A percentile compares a stretch with the other conserved stretches of the same genome.
Conservation (phyloP, 1,140 invertebrate genomes). For the Micrasema longulum region DNA sequence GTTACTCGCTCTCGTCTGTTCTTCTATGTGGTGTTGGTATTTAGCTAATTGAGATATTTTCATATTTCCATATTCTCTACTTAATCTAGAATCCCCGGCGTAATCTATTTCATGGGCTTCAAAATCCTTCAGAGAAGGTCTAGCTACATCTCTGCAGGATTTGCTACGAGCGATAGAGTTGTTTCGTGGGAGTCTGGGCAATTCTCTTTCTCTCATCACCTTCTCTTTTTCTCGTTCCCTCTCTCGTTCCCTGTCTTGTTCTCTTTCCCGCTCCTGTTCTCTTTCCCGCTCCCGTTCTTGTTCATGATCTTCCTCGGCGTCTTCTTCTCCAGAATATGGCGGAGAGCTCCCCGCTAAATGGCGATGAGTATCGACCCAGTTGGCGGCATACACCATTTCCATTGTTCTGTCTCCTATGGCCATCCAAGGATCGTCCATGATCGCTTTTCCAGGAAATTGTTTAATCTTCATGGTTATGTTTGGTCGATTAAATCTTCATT, state of each 20-base stretch:
- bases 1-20: slow-evolving; percentile 67
- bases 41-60: slow-evolving; percentile 71
- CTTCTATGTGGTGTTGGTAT: slow-evolving; percentile 72
- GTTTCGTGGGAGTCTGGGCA: slow-evolving; percentile 54
- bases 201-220: too few species aligned
- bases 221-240: too few species aligned
- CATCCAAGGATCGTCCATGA: slow-evolving; percentile 78
- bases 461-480: slow-evolving; percentile 81
- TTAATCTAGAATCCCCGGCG: slow-evolving; percentile 56
- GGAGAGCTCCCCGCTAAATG: slow-evolving; percentile 44
- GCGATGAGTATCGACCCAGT: slow-evolving; percentile 77
- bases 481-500: background rate
- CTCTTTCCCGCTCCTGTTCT: too few species aligned
- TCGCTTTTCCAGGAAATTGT: slow-evolving; percentile 83
- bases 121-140: slow-evolving; percentile 53
- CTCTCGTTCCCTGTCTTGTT: too few species aligned
- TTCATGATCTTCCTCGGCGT: slow-evolving; percentile 43
- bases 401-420: slow-evolving; percentile 73
- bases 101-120: slow-evolving; percentile 59
- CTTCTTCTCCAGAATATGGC: slow-evolving; percentile 50
- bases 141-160: slow-evolving; percentile 65
- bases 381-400: slow-evolving; percentile 84
- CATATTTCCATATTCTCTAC: slow-evolving; percentile 58
- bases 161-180: slow-evolving; percentile 66
- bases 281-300: too few species aligned